Evolutionary conservation across 2,888 invertebrate genomes (phyloP), one percentile per base, ranked within the genome.

Genomic region (Hedya salicella): DNA sequence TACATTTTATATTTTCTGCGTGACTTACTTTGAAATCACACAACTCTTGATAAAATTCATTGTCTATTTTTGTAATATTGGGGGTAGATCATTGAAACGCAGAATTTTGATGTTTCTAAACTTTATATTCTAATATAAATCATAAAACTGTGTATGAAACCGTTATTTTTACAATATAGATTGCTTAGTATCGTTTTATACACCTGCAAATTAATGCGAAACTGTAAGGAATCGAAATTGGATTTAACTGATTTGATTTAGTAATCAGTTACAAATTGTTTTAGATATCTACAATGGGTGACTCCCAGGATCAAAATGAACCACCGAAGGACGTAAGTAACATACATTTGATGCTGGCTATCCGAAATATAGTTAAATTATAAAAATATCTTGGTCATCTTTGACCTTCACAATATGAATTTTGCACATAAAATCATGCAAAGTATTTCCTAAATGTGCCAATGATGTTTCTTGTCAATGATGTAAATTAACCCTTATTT

Each of bases 321-420:
- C 88, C 88, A 11, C 88, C 91, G 70, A 91, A 88, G 73, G 90
- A 90, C 83, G 91, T 91, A 77, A 86, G 88, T 83, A 56, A 36
- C 25, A 36, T 9, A 11, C 3, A 52, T 11, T 54, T 30, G 42
- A 9, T 39, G 17, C 36, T 36, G 9, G 36, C 9, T 36, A 1
- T 36, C 2, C 9, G 2, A 5, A 36, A 9, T 9, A 9, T 36
- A 36, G 2, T 9, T 11, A 9, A 5, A 36, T 36, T 9, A 9
- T 9, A 36, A 36, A 36, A 9, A 36, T 11, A 8, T 9, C 6
- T 13, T 49, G 49, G 30, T 30, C 36, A 16, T 52, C 5, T 17
- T 14, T 39, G 39, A 21, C 40, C 9, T 54, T 19, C 54, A 54
- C 9, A 40, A 46, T 11, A 2, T 46, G 25, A 49, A 17, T 16